Base-by-base conservation (phyloP, 2,113 vertebrate species). In the Microcebus griseorufus region DNA sequence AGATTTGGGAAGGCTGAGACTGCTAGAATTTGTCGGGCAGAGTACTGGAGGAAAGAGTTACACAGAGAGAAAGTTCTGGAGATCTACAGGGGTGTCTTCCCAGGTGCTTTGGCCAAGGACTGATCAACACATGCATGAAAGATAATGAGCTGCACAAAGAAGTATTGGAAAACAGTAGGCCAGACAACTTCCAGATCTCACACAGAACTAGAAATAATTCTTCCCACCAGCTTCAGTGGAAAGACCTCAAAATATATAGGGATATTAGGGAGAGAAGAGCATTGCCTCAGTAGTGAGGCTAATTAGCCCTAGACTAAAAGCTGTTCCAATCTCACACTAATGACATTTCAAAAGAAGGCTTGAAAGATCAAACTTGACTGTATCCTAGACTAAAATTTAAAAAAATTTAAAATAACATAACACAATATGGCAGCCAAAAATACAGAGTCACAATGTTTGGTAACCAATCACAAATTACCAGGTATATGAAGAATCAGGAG, bases 401-500 rank as follows among this genome's bases (percentile, higher is more conserved):
- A 90, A 55, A 55, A 12, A 60, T 27, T n/a, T 58, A 12, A 92
- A 81, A 75, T 53, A 55, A 51, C 39, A 10, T 25, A 60, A 69
- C 34, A 96, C 81, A 87, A 92, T 23, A 67, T 6, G 76, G 60
- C 39, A 94, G 0, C 32, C 5, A 45, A 90, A 25, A 95, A 88
- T 79, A 64, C 51, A 76, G 37, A 76, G 37, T 23, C 37, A 88
- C 37, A 69, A 53, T 51, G 23, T 82, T 22, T 83, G 67, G 37
- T 27, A 94, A 83, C 1, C 32, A 34, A 76, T 76, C 60, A 86
- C 75, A 90, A 90, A 94, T 37, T 86, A 72, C 8, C 83, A 95
- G 75, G 53, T 18, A 85, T 18, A 18, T 12, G 89, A 76, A 72
- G 62, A 39, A 58, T 18, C 14, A 55, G 20, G n/a, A 88, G 34